Conservation (phyloP, 2,888 invertebrate species). For the Drosophila macrothrix region DNA sequence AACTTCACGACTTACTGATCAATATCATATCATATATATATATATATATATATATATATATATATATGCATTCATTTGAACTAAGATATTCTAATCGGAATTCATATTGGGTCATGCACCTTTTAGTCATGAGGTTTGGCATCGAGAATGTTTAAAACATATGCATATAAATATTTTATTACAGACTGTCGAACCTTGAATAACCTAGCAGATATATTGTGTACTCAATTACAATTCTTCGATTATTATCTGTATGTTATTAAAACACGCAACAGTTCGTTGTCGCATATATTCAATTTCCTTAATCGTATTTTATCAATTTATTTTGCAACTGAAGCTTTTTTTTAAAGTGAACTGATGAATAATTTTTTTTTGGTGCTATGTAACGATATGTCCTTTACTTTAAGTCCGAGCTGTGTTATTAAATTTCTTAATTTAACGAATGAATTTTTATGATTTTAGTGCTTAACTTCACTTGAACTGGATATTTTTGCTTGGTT, state of each 20-base stretch:
- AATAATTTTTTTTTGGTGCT: neutral
- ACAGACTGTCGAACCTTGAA: constrained; percentile 6
- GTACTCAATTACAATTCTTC: too few relatives aligned
- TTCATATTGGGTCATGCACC: constrained; percentile 56
- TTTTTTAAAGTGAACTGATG: neutral
- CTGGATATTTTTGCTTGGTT: neutral
- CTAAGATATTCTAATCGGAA: constrained; percentile 33
- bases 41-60: neutral
- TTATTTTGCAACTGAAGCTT: neutral
- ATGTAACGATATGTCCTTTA: too few relatives aligned
- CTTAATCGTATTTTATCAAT: constrained; percentile 7
- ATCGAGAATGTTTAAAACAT: constrained; percentile 25
- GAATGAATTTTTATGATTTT: neutral
- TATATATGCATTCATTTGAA: neutral
- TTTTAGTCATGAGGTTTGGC: constrained; percentile 46
- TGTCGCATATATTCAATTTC: constrained; percentile 6
- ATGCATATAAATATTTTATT: neutral
- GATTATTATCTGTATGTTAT: constrained; percentile 7
- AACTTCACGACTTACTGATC: neutral
- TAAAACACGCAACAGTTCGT: neutral
- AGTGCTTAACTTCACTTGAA: neutral
- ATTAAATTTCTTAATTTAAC: neutral
- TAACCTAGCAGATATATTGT: constrained; percentile 9
- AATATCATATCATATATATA: neutral
- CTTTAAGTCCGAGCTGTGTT: too few relatives aligned